A percentile compares a stretch with the other conserved stretches of the same genome.
phyloP scores from a whole-genome alignment of 2,888 invertebrate genomes.

The Stegophylla sp. region DNA sequence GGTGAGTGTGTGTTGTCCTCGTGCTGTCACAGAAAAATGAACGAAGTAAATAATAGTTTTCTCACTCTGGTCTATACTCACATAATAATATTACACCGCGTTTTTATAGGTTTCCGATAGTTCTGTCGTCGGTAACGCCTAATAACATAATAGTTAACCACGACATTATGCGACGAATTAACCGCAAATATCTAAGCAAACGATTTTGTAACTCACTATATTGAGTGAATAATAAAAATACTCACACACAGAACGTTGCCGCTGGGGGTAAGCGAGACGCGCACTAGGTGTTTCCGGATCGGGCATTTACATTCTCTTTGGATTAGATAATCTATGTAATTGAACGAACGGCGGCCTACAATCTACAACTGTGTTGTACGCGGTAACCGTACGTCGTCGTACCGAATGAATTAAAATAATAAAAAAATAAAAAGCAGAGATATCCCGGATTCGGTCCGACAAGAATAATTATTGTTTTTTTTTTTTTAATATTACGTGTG shows the following conservation, averaged over 20 bases:
- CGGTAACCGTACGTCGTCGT: not conserved
- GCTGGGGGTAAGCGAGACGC: not conserved
- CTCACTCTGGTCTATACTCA: too few species aligned
- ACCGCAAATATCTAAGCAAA: not conserved
- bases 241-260: not conserved
- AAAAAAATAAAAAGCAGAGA: too few species aligned
- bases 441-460: not conserved
- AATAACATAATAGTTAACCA: not conserved
- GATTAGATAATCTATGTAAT: conserved; percentile 46
- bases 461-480: too few species aligned
- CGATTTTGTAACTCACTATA: conserved; percentile 13
- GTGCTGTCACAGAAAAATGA: not conserved
- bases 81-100: too few species aligned
- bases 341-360: conserved; percentile 4
- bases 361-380: not conserved
- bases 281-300: conserved; percentile 42
- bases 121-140: not conserved
- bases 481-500: too few species aligned
- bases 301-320: conserved; percentile 47
- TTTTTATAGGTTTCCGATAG: not conserved
- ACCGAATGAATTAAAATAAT: too few species aligned
- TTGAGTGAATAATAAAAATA: too few species aligned
- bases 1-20: not conserved
- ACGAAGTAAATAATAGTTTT: not conserved
- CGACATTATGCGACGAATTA: not conserved